phyloP scores from a whole-genome alignment of 2,797 vertebrate genomes.

The Columba guinea region DNA sequence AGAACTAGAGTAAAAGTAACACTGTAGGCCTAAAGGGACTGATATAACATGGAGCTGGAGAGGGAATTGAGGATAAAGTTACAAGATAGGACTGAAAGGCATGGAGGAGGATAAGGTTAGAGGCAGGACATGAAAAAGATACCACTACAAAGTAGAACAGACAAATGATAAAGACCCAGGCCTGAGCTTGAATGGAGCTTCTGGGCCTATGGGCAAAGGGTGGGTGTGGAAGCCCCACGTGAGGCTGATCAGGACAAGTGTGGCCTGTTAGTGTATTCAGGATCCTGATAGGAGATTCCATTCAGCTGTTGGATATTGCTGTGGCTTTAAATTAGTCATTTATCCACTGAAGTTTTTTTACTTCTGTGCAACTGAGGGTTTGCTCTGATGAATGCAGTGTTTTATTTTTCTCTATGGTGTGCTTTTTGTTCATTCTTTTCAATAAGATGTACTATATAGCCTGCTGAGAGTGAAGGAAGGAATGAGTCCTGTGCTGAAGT shows the following conservation, averaged over 20 bases:
- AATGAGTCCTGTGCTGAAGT: fast-evolving
- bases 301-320: not conserved
- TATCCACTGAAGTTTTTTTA: not conserved
- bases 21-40: fast-evolving
- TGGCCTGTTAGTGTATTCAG: not conserved
- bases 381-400: fast-evolving
- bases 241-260: not conserved
- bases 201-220: not conserved
- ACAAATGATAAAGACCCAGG: fast-evolving
- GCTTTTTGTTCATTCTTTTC: fast-evolving
- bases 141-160: fast-evolving
- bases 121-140: fast-evolving
- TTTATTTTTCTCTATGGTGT: not conserved
- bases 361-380: not conserved
- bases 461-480: not conserved
- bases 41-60: fast-evolving
- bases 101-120: not conserved
- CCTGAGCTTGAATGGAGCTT: not conserved
- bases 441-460: fast-evolving
- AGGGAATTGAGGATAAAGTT: not conserved
- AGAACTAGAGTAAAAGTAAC: fast-evolving
- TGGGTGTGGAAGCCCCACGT: not conserved
- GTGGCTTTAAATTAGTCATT: not conserved
- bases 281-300: not conserved
- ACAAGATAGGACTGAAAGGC: fast-evolving